phyloP scores from a whole-genome alignment of 1,140 invertebrate genomes.

The Macrosteles quadrilineatus region DNA sequence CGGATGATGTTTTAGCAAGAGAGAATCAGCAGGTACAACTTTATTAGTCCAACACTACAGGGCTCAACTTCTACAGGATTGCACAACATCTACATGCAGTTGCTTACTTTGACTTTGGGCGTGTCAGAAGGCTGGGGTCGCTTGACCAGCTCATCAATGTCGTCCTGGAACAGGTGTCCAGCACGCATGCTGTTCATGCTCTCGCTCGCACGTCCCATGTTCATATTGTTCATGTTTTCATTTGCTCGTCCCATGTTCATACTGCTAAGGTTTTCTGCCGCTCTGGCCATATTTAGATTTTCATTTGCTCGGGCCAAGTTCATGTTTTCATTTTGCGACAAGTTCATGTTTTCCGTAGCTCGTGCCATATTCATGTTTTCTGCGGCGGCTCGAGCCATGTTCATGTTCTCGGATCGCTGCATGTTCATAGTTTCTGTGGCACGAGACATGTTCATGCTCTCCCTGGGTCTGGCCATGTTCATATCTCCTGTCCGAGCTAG shows the following conservation, averaged over 20 bases:
- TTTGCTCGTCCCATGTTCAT: slow-evolving; percentile 4
- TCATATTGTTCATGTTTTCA: slow-evolving; percentile 3
- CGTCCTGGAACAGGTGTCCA: slow-evolving; percentile 40
- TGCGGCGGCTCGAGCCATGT: neutral
- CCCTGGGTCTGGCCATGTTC: neutral
- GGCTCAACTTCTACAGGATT: no score
- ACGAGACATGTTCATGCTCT: slow-evolving; percentile 5
- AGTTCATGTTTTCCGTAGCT: neutral
- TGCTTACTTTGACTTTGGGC: slow-evolving; percentile 23
- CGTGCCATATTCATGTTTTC: slow-evolving; percentile 16
- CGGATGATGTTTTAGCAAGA: no score
- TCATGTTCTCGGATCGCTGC: neutral
- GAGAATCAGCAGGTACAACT: no score
- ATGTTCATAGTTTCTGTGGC: neutral
- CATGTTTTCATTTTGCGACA: neutral
- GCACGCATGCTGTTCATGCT: slow-evolving; percentile 10
- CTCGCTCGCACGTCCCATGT: slow-evolving; percentile 1
- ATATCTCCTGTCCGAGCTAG: neutral
- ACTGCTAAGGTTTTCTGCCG: slow-evolving; percentile 2
- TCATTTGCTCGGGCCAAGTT: neutral
- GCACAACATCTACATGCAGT: slow-evolving; percentile 1
- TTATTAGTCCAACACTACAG: no score
- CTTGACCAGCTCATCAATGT: slow-evolving; percentile 44
- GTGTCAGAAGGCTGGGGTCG: slow-evolving; percentile 24
- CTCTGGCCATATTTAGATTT: slow-evolving; percentile 1